These are phyloP conservation scores for Paramormyrops hopkinsi DNA, from an alignment of 2,797 vertebrate genomes.

Conservation along the genomic window DNA sequence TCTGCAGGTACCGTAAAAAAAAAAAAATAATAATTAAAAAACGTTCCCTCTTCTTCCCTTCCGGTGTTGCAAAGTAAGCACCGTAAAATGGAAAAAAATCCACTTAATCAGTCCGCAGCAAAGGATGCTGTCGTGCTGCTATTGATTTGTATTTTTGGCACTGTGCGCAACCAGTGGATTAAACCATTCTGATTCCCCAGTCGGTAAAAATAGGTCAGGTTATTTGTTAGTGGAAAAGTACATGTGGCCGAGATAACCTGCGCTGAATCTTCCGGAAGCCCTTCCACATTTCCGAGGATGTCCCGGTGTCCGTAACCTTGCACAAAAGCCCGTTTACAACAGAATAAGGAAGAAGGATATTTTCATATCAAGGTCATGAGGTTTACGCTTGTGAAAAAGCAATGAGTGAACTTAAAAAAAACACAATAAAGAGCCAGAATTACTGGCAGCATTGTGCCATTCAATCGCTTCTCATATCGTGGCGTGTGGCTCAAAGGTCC, in stretches of 20 bases:
- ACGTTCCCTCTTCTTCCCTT: neutral
- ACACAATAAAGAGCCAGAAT: neutral
- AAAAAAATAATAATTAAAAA: neutral
- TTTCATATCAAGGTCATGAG: neutral
- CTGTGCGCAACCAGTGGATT: neutral
- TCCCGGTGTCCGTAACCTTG: neutral
- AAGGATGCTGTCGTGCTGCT: neutral
- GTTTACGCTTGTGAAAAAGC: neutral
- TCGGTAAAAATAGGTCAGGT: slow-evolving; percentile 1
- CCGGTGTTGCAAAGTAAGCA: neutral
- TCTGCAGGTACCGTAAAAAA: slow-evolving; percentile 11
- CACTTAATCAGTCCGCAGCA: neutral
- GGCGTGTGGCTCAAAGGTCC: neutral
- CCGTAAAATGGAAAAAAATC: neutral
- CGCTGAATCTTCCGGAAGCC: neutral
- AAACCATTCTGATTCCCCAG: neutral
- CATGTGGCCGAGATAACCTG: neutral
- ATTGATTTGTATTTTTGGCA: neutral
- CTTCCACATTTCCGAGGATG: neutral
- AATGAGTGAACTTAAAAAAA: neutral
- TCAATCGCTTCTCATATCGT: neutral
- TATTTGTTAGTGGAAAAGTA: slow-evolving; percentile 10
- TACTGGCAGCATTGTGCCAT: neutral
- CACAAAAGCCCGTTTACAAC: neutral
- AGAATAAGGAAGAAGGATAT: neutral